These are phyloP conservation scores for Diglossa cyanea DNA, from an alignment of 2,797 vertebrate species.

Conservation along the genomic window DNA sequence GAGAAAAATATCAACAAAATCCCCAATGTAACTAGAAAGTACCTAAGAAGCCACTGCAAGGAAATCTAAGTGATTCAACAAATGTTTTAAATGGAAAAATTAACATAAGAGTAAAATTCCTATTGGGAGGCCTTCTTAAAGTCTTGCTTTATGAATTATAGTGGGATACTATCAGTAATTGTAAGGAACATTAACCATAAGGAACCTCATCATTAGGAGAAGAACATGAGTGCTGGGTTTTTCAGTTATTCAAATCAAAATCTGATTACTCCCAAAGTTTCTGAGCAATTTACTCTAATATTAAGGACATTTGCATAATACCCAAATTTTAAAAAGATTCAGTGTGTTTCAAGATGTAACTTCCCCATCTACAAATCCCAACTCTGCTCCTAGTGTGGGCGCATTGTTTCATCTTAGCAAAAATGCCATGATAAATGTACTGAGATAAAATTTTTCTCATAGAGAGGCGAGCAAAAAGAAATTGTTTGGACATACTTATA, in stretches of 20 bases:
- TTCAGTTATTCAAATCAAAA: background rate
- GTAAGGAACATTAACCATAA: background rate
- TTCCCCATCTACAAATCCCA: background rate
- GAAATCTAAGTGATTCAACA: background rate
- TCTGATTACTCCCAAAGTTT: background rate
- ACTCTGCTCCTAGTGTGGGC: background rate
- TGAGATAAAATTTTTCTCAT: background rate
- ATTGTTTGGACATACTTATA: background rate
- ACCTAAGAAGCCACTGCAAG: background rate
- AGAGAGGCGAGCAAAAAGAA: background rate
- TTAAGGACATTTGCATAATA: background rate
- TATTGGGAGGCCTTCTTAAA: background rate
- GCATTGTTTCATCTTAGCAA: background rate
- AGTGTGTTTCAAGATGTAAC: background rate
- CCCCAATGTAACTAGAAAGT: background rate
- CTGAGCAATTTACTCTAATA: background rate
- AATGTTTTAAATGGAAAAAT: background rate
- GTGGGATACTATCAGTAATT: background rate
- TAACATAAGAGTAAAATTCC: background rate
- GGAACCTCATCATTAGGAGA: background rate
- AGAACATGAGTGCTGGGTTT: rapidly evolving
- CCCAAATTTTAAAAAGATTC: background rate
- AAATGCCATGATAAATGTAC: background rate
- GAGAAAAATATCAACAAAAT: background rate
- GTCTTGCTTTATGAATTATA: background rate